phyloP scores from a whole-genome alignment of 2,888 invertebrate species.

The Drosophila recens region DNA sequence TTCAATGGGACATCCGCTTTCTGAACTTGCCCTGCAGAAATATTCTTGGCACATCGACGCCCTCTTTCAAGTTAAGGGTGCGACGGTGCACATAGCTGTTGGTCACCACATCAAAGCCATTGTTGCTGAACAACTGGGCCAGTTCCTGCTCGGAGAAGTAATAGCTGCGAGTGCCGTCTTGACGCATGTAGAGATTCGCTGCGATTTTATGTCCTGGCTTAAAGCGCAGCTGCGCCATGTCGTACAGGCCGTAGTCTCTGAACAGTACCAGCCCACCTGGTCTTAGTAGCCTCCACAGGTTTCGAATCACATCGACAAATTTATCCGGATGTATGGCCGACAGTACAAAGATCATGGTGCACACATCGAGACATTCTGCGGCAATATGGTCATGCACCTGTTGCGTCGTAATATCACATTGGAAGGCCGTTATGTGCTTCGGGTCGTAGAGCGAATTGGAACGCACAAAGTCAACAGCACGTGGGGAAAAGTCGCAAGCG shows the following conservation, averaged over 20 bases:
- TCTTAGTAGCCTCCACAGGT: slow-evolving; percentile 88
- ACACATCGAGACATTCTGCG: slow-evolving; percentile 89
- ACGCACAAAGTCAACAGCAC: slow-evolving; percentile 95
- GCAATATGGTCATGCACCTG: slow-evolving; percentile 87
- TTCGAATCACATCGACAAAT: slow-evolving; percentile 88
- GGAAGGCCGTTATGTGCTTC: slow-evolving; percentile 90
- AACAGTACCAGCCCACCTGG: slow-evolving; percentile 94
- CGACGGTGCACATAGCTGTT: slow-evolving; percentile 94
- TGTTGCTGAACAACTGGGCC: slow-evolving; percentile 87
- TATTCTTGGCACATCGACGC: slow-evolving; percentile 94
- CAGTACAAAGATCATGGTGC: slow-evolving; percentile 96
- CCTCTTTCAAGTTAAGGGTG: slow-evolving; percentile 97
- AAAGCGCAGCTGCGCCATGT: slow-evolving; percentile 98
- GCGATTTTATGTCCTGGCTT: slow-evolving; percentile 95
- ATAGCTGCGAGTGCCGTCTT: slow-evolving; percentile 97
- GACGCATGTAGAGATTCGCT: slow-evolving; percentile 97
- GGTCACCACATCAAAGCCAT: slow-evolving; percentile 89
- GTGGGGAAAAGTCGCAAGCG: slow-evolving; percentile 96
- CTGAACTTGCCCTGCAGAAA: slow-evolving; percentile 96
- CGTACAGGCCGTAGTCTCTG: slow-evolving; percentile 97
- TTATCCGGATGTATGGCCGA: slow-evolving; percentile 97
- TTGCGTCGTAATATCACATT: slow-evolving; percentile 92
- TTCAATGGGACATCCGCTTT: slow-evolving; percentile 82
- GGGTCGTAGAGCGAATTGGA: slow-evolving; percentile 89
- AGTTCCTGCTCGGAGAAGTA: slow-evolving; percentile 92